Evolutionary conservation across 2,797 vertebrate genomes (phyloP), one percentile per base, ranked within the genome.

Genomic region (Myotis pilosus): DNA sequence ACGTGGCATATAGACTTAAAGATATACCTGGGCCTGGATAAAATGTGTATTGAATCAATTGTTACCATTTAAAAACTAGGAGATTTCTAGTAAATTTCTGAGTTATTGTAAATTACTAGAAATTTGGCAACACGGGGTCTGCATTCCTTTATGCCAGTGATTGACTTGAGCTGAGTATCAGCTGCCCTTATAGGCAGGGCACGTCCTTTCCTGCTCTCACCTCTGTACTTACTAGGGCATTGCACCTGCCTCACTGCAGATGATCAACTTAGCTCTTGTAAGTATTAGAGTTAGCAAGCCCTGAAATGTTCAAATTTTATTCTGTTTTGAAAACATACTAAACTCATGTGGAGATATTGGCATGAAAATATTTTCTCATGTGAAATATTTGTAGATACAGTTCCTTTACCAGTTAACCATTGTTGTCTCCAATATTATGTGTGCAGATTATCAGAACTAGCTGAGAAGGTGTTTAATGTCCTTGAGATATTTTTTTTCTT

Each of bases 251-350:
- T 11, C 2, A 0, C 22, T 87, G 38, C 49, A 3, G 38, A 19
- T 53, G 30, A 12, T 30, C 5, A 23, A 2, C 11, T 36, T 55
- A 72, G 20, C 1, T 57, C 49, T 84, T 62, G 6, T 51, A 81
- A 79, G 6, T 38, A 25, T 6, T 74, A 1, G 23, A 44, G 30
- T 69, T 62, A 38, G 47, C 41, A 51, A 78, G 20, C 4, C 11
- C 30, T 84, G 66, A 68, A 68, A 85, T 23, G 3, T n/a, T 92
- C 75, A 72, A 49, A 88, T 82, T 53, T 71, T 62, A 87, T 76
- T 94, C 6, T 86, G 0, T 95, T 96, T 85, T 79, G 10, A 82
- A 81, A 85, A 55, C 64, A 84, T 49, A 71, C 22, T 75, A 66
- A 75, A 82, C 1, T 83, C 28, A 38, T 53, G 6, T 87, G 22